Percentiles rank a stretch among this genome's conserved stretches.
These are phyloP conservation scores for Bombus sibiricus DNA, from an alignment of 1,140 invertebrate species.

Conservation along the genomic window DNA sequence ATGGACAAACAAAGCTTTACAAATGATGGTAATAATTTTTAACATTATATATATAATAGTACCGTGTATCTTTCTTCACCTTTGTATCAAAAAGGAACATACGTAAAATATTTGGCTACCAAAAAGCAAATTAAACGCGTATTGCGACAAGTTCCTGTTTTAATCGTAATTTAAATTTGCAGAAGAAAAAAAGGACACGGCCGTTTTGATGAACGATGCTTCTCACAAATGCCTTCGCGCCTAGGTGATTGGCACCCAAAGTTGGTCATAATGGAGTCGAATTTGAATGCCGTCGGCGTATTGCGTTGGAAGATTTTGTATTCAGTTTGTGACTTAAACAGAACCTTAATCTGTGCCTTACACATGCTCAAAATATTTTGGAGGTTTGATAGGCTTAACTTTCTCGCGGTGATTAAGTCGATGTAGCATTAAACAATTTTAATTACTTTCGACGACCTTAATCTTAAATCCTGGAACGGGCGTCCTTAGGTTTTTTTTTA, in stretches of 20 bases:
- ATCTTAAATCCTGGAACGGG: background rate
- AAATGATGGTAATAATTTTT: too few relatives aligned
- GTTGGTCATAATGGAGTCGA: constrained; percentile 28
- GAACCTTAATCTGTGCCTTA: constrained; percentile 21
- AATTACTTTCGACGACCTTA: background rate
- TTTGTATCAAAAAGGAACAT: too few relatives aligned
- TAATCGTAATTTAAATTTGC: background rate
- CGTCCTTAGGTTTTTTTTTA: too few relatives aligned
- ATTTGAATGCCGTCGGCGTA: constrained; percentile 34
- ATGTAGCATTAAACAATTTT: background rate
- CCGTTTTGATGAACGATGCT: background rate
- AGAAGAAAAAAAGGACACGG: background rate
- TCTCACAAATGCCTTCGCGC: background rate
- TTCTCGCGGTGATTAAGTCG: background rate
- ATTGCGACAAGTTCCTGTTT: background rate
- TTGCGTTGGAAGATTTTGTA: constrained; percentile 2
- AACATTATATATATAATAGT: too few relatives aligned
- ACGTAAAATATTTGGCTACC: background rate
- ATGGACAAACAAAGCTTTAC: too few relatives aligned
- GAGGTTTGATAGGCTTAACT: background rate
- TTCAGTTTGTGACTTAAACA: constrained; percentile 12
- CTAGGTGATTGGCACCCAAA: constrained; percentile 21
- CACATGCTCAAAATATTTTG: constrained; percentile 15
- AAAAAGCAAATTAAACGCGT: background rate
- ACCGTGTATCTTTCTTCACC: too few relatives aligned